Base-by-base conservation (phyloP, 2,797 vertebrate species). In the Lagodon rhomboides region DNA sequence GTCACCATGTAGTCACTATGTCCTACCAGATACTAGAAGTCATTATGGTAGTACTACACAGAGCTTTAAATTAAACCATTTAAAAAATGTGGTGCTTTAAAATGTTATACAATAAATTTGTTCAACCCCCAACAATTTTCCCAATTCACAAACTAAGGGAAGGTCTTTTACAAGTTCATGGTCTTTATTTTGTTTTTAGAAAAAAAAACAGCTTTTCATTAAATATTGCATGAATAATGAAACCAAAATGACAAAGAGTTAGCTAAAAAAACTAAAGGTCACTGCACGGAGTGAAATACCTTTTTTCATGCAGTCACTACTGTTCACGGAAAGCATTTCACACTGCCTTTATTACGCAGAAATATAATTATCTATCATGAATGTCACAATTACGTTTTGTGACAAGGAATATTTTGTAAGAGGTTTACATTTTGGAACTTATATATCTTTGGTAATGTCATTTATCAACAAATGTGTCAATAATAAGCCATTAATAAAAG, bases 111-210 rank as follows among this genome's bases (percentile, higher is more conserved):
- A 63, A 63, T 2, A 38, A 38, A 72, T 72, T 10, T 3, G 16
- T 25, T 53, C 22, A 18, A 4, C 17, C 8, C 22, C 30, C 3
- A n/a, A 27, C 20, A 64, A 65, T 56, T 62, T 27, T 9, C 15
- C 23, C 44, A 63, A 58, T 61, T 61, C 58, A 83, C 47, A 68
- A 59, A 75, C 7, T 55, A 38, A 71, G 17, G 23, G 16, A 12
- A 23, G 17, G 1, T 64, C 51, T 44, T 65, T 83, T 27, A 72
- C 59, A 80, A 58, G 43, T 53, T 75, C 60, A 62, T 38, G 53
- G 30, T 61, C 34, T 79, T 87, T 79, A 73, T 73, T 86, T 87
- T 64, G 38, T 38, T 13, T 63, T 38, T 38, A 38, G 38, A 38
- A 38, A 38, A 75, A 74, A 73, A 71, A 84, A 23, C 12, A 38